A percentile compares a stretch with the other conserved stretches of the same genome.
Evolutionary conservation across 2,888 invertebrate genomes (phyloP).

Genomic region (Rhamnusium bicolor): DNA sequence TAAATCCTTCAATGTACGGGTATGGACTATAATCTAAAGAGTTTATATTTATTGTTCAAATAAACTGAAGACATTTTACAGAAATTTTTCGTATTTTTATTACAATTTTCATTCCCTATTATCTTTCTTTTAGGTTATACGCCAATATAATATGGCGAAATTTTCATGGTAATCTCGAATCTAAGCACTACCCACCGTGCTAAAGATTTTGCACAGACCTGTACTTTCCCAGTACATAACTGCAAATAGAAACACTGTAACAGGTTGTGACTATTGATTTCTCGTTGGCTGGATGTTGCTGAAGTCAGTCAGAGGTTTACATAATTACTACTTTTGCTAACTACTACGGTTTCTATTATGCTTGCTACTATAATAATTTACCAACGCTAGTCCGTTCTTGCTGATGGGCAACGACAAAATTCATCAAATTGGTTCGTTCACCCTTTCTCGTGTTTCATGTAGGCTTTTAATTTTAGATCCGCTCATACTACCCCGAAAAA

Average conservation of each 20-base stretch:
- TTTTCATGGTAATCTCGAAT: background rate
- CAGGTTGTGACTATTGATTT: constrained; percentile 55
- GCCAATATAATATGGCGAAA: background rate
- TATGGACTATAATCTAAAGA: too few species aligned
- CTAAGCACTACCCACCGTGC: constrained; percentile 36
- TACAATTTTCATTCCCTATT: too few species aligned
- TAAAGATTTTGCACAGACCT: constrained; percentile 47
- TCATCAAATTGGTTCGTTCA: background rate
- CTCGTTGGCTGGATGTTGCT: constrained; percentile 48
- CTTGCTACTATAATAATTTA: background rate
- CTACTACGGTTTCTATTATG: constrained; percentile 36
- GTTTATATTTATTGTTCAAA: too few species aligned
- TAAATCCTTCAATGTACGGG: too few species aligned
- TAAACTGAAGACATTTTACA: too few species aligned
- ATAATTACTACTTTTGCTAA: constrained; percentile 28
- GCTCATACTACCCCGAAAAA: background rate
- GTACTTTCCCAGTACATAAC: constrained; percentile 53
- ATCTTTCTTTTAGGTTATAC: too few species aligned
- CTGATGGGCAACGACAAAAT: background rate
- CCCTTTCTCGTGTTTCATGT: background rate
- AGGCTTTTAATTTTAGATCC: background rate
- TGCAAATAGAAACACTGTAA: constrained; percentile 54
- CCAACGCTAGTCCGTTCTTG: background rate
- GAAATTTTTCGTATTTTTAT: too few species aligned
- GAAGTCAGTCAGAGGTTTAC: constrained; percentile 32